phyloP scores from a whole-genome alignment of 2,113 vertebrate species.

The Channa argus region DNA sequence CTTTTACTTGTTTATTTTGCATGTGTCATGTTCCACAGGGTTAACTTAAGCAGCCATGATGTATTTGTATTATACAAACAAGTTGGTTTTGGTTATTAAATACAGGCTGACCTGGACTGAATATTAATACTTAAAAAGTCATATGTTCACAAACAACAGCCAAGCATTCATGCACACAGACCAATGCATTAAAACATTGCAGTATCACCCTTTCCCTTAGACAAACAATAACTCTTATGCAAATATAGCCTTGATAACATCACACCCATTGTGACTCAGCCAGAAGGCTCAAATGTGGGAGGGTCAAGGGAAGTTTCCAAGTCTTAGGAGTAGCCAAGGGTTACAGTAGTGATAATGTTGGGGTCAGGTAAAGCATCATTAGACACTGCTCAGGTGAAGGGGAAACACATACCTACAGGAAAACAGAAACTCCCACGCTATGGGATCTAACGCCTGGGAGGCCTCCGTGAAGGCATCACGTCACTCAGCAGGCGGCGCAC shows the following conservation, averaged over 20 bases:
- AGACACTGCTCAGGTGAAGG: no score
- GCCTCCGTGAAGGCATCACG: slow-evolving; percentile 60
- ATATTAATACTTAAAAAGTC: background rate
- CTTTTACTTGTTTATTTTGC: no score
- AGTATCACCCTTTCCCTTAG: background rate
- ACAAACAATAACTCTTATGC: background rate
- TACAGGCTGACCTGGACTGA: background rate
- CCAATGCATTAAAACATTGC: background rate
- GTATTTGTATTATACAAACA: no score
- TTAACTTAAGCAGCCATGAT: no score
- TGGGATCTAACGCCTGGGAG: background rate
- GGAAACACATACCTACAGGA: no score
- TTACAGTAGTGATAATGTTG: no score
- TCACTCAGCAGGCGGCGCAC: slow-evolving; percentile 25
- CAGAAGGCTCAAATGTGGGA: background rate
- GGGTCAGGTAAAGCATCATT: no score
- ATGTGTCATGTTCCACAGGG: no score
- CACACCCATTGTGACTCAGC: background rate
- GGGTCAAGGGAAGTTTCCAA: no score
- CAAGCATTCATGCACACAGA: background rate
- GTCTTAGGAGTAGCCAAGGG: no score
- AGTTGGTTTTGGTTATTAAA: background rate
- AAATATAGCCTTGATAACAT: background rate
- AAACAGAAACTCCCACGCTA: no score
- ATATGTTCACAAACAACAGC: background rate